Base-by-base conservation (phyloP, 2,113 vertebrate species). In the Oncorhynchus masou region DNA sequence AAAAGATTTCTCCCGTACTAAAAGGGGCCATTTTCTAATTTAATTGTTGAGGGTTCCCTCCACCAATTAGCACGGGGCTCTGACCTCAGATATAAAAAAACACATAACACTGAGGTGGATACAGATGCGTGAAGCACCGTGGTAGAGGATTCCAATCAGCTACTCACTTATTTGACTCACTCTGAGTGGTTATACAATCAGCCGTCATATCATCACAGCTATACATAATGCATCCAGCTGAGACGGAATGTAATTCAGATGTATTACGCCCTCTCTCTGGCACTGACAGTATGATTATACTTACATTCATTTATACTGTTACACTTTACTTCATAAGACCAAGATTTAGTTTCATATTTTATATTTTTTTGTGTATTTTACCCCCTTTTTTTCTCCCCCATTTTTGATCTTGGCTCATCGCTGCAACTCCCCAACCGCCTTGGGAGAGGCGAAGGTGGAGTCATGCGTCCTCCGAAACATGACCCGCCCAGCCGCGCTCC, bases 21-120 rank as follows among this genome's bases (percentile, higher is more conserved):
- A 85, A 93, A 93, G 88, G 81, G 93, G 87, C 93, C 91, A 93
- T 94, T 94, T 93, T 88, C 93, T 94, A 92, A 93, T 94, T 93
- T 93, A 81, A 87, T 87, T 86, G 86, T 85, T 80, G 84, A 92
- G 90, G 88, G 79, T 83, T 90, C 91, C 89, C 88, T 88, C 90
- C 88, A 91, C 90, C 91, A 92, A 93, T 94, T 94, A 94, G 90
- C 90, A 74, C 73, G 9, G 74, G 89, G 88, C 85, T 88, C 88
- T 93, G 92, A 94, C 93, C 93, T 89, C 87, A 29, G 77, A 76
- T 73, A 39, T 9, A 39, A 39, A 51, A 51, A 51, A 12, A 51
- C 49, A 51, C 49, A 51, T 15, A 51, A 51, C 49, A 51, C 67
- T 29, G 73, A 74, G 82, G 84, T 84, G 7, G 34, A 9, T 39